Evolutionary conservation across 2,113 vertebrate species (phyloP).

Genomic region (Camelus bactrianus): DNA sequence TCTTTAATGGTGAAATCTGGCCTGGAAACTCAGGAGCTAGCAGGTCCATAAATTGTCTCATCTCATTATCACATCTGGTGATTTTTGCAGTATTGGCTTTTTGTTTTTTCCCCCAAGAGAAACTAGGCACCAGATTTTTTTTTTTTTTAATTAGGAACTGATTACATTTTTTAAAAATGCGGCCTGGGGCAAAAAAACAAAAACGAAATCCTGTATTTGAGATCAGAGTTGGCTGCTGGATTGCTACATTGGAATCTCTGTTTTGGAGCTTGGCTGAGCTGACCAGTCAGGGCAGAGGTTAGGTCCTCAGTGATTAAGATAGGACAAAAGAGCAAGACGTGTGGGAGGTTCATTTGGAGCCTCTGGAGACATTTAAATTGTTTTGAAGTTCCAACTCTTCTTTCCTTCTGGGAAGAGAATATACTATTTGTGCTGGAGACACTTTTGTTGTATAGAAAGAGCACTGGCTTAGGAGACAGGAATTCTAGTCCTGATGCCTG

Average conservation of each 20-base stretch:
- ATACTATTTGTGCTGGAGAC: not conserved
- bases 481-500: not conserved
- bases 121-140: not conserved
- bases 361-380: not conserved
- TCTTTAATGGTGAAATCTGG: not conserved
- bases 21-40: not conserved
- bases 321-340: not conserved
- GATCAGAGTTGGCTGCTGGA: not conserved
- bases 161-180: not conserved
- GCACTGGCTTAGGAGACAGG: not conserved
- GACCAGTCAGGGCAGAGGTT: not conserved
- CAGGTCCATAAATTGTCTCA: not conserved
- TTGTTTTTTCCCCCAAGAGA: not conserved
- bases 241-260: not conserved
- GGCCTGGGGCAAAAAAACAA: not conserved
- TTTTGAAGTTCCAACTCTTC: slow-evolving; percentile 30
- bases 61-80: not conserved
- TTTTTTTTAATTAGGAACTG: slow-evolving; percentile 31
- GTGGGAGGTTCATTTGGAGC: not conserved
- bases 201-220: not conserved
- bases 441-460: not conserved
- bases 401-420: not conserved
- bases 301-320: not conserved
- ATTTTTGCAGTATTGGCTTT: not conserved
- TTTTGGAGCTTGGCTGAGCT: not conserved